Conservation (phyloP, 2,888 invertebrate species). For the Galerucella calmariensis region DNA sequence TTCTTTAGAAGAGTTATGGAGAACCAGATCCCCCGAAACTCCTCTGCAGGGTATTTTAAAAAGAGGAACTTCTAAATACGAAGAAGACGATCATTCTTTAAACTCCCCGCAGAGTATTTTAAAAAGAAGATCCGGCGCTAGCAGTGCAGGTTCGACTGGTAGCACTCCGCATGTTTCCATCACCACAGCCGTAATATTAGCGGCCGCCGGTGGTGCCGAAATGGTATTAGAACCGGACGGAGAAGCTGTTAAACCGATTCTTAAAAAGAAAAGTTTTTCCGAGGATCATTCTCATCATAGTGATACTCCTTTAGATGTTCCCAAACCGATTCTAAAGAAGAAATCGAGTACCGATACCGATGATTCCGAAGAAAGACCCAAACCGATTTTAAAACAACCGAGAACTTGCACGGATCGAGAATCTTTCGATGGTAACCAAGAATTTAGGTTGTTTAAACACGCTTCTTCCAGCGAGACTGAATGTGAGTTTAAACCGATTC, state of each 20-base stretch:
- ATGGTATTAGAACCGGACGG: conserved; percentile 60
- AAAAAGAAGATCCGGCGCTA: conserved; percentile 81
- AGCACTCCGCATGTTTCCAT: conserved; percentile 77
- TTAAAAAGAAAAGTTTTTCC: conserved; percentile 84
- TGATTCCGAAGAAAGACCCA: conserved; percentile 79
- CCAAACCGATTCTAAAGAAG: conserved; percentile 87
- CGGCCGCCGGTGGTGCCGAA: conserved; percentile 71
- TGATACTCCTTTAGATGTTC: conserved; percentile 64
- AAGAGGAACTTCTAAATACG: conserved; percentile 74
- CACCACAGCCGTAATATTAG: conserved; percentile 74
- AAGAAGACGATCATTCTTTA: conserved; percentile 72
- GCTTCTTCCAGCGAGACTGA: conserved; percentile 68
- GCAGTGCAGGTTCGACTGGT: conserved; percentile 67
- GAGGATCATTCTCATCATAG: conserved; percentile 71
- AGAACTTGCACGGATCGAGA: conserved; percentile 60
- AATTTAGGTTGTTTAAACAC: conserved; percentile 39
- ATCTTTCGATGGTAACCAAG: conserved; percentile 40
- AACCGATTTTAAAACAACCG: conserved; percentile 81
- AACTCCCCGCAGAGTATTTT: conserved; percentile 81
- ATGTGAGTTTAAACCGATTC: conserved; percentile 72
- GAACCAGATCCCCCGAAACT: conserved; percentile 73
- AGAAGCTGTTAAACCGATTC: conserved; percentile 75
- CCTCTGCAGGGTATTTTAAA: conserved; percentile 77
- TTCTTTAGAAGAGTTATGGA: conserved; percentile 76
- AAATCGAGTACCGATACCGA: conserved; percentile 82